Evolutionary conservation across 2,888 invertebrate genomes (phyloP), one percentile per base, ranked within the genome.

Genomic region (Tachystola acroxantha): DNA sequence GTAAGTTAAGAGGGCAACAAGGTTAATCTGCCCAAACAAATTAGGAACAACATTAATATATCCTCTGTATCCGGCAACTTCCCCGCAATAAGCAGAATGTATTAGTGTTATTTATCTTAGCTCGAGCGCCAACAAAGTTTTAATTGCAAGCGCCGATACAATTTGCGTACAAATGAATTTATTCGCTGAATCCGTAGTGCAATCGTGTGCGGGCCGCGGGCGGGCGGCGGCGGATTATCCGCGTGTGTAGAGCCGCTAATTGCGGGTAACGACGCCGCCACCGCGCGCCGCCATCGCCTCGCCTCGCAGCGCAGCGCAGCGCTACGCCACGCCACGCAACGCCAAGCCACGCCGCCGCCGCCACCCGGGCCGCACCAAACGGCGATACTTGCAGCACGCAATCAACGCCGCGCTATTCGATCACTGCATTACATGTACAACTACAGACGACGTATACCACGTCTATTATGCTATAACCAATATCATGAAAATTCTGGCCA

Each of bases 131-230:
- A 84, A 74, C 84, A 85, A 86, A 86, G 85, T 86, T 86, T 86
- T 86, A 85, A 86, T 86, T 86, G 85, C 85, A 77, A 82, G 80
- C 80, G 80, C 85, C 86, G 80, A 86, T 86, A 86, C 84, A 84
- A 85, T 86, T 85, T 84, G 84, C 82, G 81, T 84, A 81, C 79
- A 85, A 86, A 86, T 85, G 86, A 84, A 86, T 85, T 84, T 85
- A 85, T 85, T 84, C 71, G 79, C 77, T 76, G 82, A 76, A 81
- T 82, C 76, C 73, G 78, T 71, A 74, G 76, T 81, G 82, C 84
- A 82, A 66, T 76, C 71, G 77, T 66, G 68, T 69, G 60, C 47
- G 62, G 44, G 37, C 45, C 42, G 53, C 46, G 57, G 53, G 50
- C 40, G 35, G 39, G 57, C 56, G 46, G 55, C 58, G 45, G 72